Conservation (phyloP, 2,113 vertebrate species). For the Oostethus manadensis region DNA sequence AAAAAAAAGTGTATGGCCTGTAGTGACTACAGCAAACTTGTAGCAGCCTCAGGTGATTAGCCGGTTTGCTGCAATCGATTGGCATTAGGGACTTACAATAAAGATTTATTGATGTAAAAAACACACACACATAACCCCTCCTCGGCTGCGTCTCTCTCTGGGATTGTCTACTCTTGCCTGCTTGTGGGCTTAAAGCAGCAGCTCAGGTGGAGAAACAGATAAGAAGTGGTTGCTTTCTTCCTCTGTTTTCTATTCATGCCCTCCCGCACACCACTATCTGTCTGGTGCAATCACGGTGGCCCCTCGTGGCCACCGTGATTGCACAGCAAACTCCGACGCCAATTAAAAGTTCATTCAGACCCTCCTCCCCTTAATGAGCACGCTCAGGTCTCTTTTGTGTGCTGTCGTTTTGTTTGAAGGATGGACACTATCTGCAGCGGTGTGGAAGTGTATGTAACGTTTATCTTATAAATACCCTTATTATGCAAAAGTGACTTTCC, state of each 20-base stretch:
- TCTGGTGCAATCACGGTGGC: slow-evolving; percentile 8
- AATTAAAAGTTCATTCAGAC: no score
- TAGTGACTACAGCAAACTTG: neutral
- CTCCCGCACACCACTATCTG: slow-evolving; percentile 5
- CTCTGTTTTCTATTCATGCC: slow-evolving; percentile 11
- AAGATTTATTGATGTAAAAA: slow-evolving; percentile 36
- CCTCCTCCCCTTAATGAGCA: no score
- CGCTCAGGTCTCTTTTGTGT: no score
- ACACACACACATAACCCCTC: neutral
- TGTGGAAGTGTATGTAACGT: no score
- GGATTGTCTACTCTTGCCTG: slow-evolving; percentile 24
- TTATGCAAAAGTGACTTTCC: no score
- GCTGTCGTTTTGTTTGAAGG: no score
- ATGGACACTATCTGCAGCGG: no score
- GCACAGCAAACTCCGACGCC: no score
- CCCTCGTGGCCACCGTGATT: no score
- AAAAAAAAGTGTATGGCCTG: no score
- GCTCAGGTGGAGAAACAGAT: slow-evolving; percentile 14
- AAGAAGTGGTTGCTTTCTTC: slow-evolving; percentile 23
- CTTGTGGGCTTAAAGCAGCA: slow-evolving; percentile 16
- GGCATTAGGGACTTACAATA: neutral
- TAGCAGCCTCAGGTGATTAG: neutral
- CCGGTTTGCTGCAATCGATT: neutral
- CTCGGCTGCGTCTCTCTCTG: slow-evolving; percentile 9
- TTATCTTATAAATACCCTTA: no score